Evolutionary conservation across 1,140 invertebrate genomes (phyloP), one percentile per base, ranked within the genome.

Genomic region (Pseudachorutes palmiensis): DNA sequence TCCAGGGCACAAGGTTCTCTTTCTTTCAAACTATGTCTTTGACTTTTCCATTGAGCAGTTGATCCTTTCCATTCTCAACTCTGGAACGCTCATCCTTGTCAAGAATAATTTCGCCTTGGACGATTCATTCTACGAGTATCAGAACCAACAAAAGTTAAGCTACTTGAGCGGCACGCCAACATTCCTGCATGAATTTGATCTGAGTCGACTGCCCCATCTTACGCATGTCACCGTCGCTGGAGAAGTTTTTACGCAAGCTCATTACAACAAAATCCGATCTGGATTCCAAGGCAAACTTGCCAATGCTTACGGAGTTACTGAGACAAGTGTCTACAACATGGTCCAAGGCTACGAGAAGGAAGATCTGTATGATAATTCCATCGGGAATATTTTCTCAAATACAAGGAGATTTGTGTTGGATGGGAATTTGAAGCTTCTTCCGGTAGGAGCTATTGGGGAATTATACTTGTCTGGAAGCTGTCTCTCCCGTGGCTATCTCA

Each of bases 291-390:
- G 55, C 5, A 5, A 5, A 9, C 5, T 58, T 29, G 24, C 5
- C 28, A 58, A 58, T 22, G 55, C 55, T 22, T 61, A 61, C 59
- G 59, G 59, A 14, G 22, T 28, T 5, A 61, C 59, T 9, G 59
- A 61, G 29, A 61, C 59, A 9, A 61, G 16, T 22, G 29, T 61
- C 5, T 61, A 30, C 16, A 61, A 61, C 19, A 30, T 5, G 9
- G 31, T 61, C 5, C 19, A 30, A 19, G 16, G 12, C 12, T 61
- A 28, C 24, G 5, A 9, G 5, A 5, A 5, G 28, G 55, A 22
- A 12, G 55, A 58, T 5, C 28, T 22, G 5, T 58, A 58, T 29
- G 28, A 5, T 22, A 58, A 58, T 22, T 24, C n/a, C 5, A 5
- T 58, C 12, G 59, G 59, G 9, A 61, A 30, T 3, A 9, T 9